Conservation (phyloP, 1,140 invertebrate species). For the Hyphantria cunea region DNA sequence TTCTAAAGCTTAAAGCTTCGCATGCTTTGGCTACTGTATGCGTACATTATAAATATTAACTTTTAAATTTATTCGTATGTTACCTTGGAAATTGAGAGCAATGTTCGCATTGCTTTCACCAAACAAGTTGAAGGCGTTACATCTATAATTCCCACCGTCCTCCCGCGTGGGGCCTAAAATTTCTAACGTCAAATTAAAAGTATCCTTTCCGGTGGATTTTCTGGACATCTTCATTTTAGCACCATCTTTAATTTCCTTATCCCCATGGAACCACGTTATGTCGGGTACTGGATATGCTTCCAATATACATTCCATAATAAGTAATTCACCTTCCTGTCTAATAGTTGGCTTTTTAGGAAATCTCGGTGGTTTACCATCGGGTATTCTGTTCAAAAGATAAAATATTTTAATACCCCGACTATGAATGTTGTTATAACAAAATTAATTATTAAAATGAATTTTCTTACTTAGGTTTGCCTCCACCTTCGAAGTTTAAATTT, state of each 20-base stretch:
- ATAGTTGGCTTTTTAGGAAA: constrained; percentile 99
- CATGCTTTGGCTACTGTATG: constrained; percentile 77
- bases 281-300: constrained; percentile 97
- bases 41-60: constrained; percentile 58
- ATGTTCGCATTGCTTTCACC: constrained; percentile 99
- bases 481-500: constrained; percentile 96
- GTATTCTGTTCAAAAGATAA: constrained; percentile 88
- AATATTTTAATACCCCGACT: constrained; percentile 39
- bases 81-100: constrained; percentile 99
- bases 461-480: constrained; percentile 92
- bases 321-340: constrained; percentile 94
- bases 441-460: constrained; percentile 19
- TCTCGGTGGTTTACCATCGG: constrained; percentile 95
- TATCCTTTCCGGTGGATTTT: constrained; percentile 93
- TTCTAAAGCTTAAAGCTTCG: constrained; percentile 61
- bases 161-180: constrained; percentile 96
- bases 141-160: constrained; percentile 99
- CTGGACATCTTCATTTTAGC: constrained; percentile 92
- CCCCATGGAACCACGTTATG: constrained; percentile 97
- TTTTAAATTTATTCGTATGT: constrained; percentile 41
- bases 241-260: constrained; percentile 90
- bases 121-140: constrained; percentile 98
- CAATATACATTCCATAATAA: constrained; percentile 97
- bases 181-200: constrained; percentile 94
- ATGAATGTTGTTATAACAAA: constrained; percentile 10